Evolutionary conservation across 2,113 vertebrate species (phyloP), one percentile per base, ranked within the genome.

Genomic region (Trinectes maculatus): DNA sequence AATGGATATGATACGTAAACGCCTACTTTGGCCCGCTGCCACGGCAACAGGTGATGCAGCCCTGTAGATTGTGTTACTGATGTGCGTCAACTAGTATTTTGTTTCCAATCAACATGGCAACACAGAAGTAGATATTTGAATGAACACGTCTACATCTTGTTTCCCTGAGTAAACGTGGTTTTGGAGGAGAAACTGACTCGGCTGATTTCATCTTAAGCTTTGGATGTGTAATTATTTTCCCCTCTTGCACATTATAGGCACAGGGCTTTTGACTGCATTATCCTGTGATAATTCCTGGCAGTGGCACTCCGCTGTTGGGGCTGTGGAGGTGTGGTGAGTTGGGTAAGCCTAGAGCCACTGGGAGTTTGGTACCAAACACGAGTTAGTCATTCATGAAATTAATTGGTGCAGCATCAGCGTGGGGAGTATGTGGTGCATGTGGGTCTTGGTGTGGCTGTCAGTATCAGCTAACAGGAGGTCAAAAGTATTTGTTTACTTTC

Each of bases 381-480:
- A 90, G 86, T 87, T 91, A 91, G 88, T 85, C 89, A 89, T 89
- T 92, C 91, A 92, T 92, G 89, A 91, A 92, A 92, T 92, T 79
- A 89, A 91, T 91, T 90, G 87, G 81, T 90, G 75, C 79, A 76
- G 85, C 78, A 88, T 84, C 81, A 85, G 68, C 70, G 82, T 52
- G 31, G 43, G 26, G 73, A 66, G 57, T 43, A 57, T 64, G 80
- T 74, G 68, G 68, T 70, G 58, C 75, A 77, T 73, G 77, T 70
- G 19, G 26, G 66, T 74, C 60, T 79, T 34, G 71, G 65, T 43
- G 56, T 68, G 54, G 61, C 58, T 64, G 75, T 85, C 65, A 72
- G 43, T 70, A 55, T 80, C 54, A 71, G 31, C n/a, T 51, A 70
- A 48, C 58, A 69, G 36, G 55, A 78, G 46, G 29, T 71, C 52